A percentile compares a stretch with the other conserved stretches of the same genome.
Evolutionary conservation across 2,888 invertebrate genomes (phyloP).

Genomic region (Drosophila neoperkinsi): DNA sequence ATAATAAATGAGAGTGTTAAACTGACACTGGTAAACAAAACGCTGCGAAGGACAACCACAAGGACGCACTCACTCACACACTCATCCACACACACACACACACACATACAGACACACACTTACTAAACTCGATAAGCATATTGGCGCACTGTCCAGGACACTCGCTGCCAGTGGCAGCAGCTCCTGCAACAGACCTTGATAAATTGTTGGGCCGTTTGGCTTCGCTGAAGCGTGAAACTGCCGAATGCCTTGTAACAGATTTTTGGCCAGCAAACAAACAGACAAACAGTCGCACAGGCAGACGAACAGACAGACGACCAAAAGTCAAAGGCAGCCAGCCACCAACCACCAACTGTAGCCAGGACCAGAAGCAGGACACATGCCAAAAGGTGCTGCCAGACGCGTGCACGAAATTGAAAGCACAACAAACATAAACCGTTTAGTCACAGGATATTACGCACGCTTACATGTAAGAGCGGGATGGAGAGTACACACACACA

Average conservation of each 20-base stretch:
- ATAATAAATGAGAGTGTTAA: constrained; percentile 72
- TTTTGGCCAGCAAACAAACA: constrained; percentile 58
- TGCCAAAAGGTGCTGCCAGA: constrained; percentile 53
- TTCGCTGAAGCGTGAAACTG: constrained; percentile 68
- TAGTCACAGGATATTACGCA: constrained; percentile 86
- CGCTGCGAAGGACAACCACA: constrained; percentile 61
- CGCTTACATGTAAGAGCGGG: constrained; percentile 75
- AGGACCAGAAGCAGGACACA: constrained; percentile 29
- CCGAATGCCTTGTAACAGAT: constrained; percentile 81
- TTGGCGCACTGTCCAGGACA: constrained; percentile 69
- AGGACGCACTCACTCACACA: constrained; percentile 40
- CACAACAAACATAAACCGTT: constrained; percentile 85
- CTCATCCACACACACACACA: background rate
- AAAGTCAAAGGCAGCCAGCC: constrained; percentile 69
- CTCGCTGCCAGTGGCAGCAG: constrained; percentile 60
- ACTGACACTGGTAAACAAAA: constrained; percentile 67
- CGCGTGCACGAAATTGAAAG: constrained; percentile 83
- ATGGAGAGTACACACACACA: constrained; percentile 3
- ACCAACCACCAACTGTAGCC: constrained; percentile 63
- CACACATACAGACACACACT: background rate
- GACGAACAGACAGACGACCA: constrained; percentile 30
- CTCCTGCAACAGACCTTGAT: constrained; percentile 69
- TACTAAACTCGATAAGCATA: background rate
- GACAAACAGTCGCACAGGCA: constrained; percentile 34
- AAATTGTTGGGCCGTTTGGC: constrained; percentile 74